Evolutionary conservation across 2,888 invertebrate genomes (phyloP).

Genomic region (Coronaproctus castanopsis): DNA sequence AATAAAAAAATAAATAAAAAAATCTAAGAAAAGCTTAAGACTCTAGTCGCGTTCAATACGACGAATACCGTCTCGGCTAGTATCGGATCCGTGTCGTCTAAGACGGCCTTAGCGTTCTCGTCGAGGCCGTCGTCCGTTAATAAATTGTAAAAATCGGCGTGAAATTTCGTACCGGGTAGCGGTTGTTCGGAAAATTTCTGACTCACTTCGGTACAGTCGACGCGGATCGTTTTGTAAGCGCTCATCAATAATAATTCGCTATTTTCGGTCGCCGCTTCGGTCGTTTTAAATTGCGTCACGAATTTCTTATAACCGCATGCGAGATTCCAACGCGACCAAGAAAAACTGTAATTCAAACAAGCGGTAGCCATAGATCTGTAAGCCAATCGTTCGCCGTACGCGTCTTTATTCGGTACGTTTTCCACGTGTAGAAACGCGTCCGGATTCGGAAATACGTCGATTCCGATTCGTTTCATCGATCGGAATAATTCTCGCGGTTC

Average conservation of each 20-base stretch:
- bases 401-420: conserved; percentile 35
- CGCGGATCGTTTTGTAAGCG: conserved; percentile 41
- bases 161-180: conserved; percentile 36
- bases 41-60: conserved; percentile 37
- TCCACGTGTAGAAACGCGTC: conserved; percentile 55
- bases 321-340: conserved; percentile 58
- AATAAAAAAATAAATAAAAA: no score
- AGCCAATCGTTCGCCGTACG: conserved; percentile 49
- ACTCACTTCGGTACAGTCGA: conserved; percentile 57
- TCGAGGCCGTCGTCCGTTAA: conserved; percentile 39
- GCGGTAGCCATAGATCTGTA: conserved; percentile 60
- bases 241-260: conserved; percentile 35
- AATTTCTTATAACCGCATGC: conserved; percentile 37
- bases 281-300: conserved; percentile 44
- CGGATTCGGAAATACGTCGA: conserved; percentile 62
- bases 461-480: conserved; percentile 42
- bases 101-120: conserved; percentile 33
- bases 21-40: conserved; percentile 45
- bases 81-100: conserved; percentile 35
- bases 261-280: conserved; percentile 18
- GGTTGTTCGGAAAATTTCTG: conserved; percentile 37
- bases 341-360: conserved; percentile 50
- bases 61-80: conserved; percentile 39
- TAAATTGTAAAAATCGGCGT: conserved; percentile 50
- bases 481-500: conserved; percentile 36